A percentile compares a stretch with the other conserved stretches of the same genome.
These are phyloP conservation scores for Channa maculata DNA, from an alignment of 2,113 vertebrate genomes.

Conservation along the genomic window DNA sequence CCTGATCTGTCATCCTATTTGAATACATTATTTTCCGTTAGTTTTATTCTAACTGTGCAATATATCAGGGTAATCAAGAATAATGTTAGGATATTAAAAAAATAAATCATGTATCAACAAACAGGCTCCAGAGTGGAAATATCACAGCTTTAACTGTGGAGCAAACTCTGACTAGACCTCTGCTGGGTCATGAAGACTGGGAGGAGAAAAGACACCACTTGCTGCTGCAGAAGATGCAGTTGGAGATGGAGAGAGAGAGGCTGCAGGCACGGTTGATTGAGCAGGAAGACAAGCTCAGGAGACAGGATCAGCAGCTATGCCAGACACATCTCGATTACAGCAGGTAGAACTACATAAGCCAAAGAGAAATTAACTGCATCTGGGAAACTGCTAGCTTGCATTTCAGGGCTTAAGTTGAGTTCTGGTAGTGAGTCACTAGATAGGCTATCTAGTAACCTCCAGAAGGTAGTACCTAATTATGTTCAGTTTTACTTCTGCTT, in stretches of 20 bases:
- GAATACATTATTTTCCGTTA: neutral
- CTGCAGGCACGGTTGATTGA: conserved; percentile 89
- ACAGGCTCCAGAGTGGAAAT: conserved; percentile 16
- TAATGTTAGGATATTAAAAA: neutral
- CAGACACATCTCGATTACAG: conserved; percentile 85
- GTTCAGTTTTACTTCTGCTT: neutral
- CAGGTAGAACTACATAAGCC: conserved; percentile 75
- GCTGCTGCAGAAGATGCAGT: conserved; percentile 92
- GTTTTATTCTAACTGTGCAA: neutral
- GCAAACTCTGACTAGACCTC: conserved; percentile 50
- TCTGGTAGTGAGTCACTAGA: neutral
- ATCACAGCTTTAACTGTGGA: conserved; percentile 16
- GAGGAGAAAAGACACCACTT: conserved; percentile 89
- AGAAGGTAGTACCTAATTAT: too few relatives aligned
- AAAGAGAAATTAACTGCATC: neutral
- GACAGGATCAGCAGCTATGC: conserved; percentile 88
- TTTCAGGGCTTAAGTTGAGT: neutral
- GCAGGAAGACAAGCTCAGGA: conserved; percentile 89
- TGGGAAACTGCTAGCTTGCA: neutral
- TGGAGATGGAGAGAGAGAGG: conserved; percentile 91
- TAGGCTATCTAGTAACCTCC: too few relatives aligned
- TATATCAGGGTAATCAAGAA: neutral
- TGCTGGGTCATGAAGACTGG: conserved; percentile 79
- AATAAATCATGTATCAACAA: conserved; percentile 9
- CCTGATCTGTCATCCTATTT: neutral